Evolutionary conservation across 2,797 vertebrate genomes (phyloP).

Genomic region (Acanthis flammea): DNA sequence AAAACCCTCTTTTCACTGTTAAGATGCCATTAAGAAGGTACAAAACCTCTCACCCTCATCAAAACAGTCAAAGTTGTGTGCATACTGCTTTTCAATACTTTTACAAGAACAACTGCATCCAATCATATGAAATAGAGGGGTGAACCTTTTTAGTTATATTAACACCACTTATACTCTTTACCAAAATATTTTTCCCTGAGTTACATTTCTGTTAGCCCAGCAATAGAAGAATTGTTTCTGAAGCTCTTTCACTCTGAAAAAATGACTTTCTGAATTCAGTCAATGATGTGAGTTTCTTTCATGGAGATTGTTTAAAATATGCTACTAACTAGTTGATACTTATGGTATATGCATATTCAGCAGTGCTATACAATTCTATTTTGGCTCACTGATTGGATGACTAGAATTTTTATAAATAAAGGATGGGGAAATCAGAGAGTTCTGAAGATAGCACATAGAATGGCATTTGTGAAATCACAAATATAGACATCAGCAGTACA

Average conservation of each 20-base stretch:
- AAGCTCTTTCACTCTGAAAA: neutral
- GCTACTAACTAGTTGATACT: neutral
- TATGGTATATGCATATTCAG: conserved; percentile 13
- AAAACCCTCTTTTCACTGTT: neutral
- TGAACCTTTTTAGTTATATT: neutral
- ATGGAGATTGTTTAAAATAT: neutral
- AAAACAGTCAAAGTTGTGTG: neutral
- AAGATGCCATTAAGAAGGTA: neutral
- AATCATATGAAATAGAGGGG: neutral
- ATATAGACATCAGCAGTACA: conserved; percentile 46
- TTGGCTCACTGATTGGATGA: conserved; percentile 28
- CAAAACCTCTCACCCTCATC: neutral
- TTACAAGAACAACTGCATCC: neutral
- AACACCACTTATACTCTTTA: neutral
- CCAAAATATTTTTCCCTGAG: neutral
- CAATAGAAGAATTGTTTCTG: neutral
- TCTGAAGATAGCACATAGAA: conserved; percentile 32
- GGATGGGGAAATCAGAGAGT: conserved; percentile 16
- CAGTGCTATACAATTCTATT: conserved; percentile 1
- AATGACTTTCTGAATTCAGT: neutral
- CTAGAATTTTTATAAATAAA: conserved; percentile 35
- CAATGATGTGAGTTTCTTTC: neutral
- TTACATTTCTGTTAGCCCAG: neutral
- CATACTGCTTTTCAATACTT: neutral
- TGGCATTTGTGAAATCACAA: conserved; percentile 44